These are phyloP conservation scores for Chlorodrepanis virens DNA, from an alignment of 2,113 vertebrate genomes.

Conservation along the genomic window DNA sequence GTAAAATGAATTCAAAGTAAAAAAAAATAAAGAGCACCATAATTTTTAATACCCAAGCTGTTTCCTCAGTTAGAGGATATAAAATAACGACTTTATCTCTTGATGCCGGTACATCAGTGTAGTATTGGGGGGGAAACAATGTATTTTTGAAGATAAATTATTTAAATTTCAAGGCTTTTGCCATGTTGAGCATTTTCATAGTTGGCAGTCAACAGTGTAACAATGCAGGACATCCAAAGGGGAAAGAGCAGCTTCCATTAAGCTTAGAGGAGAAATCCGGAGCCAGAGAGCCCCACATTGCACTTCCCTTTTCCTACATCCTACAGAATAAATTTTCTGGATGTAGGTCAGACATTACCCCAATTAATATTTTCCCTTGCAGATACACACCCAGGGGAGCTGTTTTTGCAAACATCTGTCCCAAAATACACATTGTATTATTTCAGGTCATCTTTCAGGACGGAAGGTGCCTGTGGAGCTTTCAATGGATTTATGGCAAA, in stretches of 20 bases:
- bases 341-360: neutral
- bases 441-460: neutral
- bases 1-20: neutral
- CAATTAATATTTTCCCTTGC: neutral
- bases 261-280: neutral
- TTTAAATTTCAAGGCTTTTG: neutral
- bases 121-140: rapidly evolving
- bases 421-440: rapidly evolving
- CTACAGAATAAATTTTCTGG: neutral
- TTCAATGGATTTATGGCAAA: neutral
- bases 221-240: neutral
- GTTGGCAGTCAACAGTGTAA: rapidly evolving
- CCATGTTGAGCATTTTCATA: neutral
- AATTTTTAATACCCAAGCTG: neutral
- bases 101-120: neutral
- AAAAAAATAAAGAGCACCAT: rapidly evolving
- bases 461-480: neutral
- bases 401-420: neutral
- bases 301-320: neutral
- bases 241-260: neutral
- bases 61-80: neutral
- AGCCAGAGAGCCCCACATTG: neutral
- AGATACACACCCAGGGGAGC: neutral
- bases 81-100: neutral
- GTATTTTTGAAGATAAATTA: neutral